Percentiles rank a stretch among this genome's conserved stretches.
These are phyloP conservation scores for Amphipyra tragopoginis DNA, from an alignment of 2,888 invertebrate species.

Conservation along the genomic window DNA sequence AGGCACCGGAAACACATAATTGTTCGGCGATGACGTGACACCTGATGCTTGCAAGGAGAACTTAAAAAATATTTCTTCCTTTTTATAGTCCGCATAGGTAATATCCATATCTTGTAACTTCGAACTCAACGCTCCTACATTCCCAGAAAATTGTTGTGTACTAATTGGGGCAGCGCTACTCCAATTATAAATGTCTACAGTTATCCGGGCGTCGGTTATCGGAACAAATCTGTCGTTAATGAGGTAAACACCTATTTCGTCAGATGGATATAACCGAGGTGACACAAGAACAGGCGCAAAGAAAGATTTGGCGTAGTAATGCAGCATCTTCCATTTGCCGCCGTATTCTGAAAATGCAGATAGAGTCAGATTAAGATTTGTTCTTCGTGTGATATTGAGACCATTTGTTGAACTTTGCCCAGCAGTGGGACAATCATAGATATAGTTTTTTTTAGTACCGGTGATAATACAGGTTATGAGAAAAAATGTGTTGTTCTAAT, in stretches of 20 bases:
- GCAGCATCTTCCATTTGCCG: slow-evolving; percentile 96
- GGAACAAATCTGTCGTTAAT: slow-evolving; percentile 91
- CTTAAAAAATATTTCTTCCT: slow-evolving; percentile 76
- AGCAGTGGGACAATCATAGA: too few species aligned
- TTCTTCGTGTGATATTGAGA: too few species aligned
- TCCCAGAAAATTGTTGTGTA: slow-evolving; percentile 67
- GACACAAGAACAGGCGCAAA: slow-evolving; percentile 94
- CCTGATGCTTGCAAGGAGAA: slow-evolving; percentile 88
- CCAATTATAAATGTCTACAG: slow-evolving; percentile 91
- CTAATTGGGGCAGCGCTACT: slow-evolving; percentile 80
- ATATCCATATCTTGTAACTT: slow-evolving; percentile 71
- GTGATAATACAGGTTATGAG: too few species aligned
- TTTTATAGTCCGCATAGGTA: slow-evolving; percentile 67
- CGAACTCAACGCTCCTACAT: slow-evolving; percentile 68
- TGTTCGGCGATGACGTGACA: slow-evolving; percentile 88
- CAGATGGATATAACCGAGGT: slow-evolving; percentile 85
- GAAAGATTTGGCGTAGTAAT: slow-evolving; percentile 96
- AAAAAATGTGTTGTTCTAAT: too few species aligned
- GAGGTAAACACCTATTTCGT: slow-evolving; percentile 90
- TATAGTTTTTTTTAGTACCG: too few species aligned
- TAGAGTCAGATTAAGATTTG: too few species aligned
- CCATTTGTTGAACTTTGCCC: too few species aligned
- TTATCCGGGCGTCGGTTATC: slow-evolving; percentile 82
- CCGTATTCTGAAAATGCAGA: slow-evolving; percentile 90
- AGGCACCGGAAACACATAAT: slow-evolving; percentile 91